Evolutionary conservation across 1,140 invertebrate species (phyloP), one percentile per base, ranked within the genome.

Genomic region (Cyclargus thomasi): DNA sequence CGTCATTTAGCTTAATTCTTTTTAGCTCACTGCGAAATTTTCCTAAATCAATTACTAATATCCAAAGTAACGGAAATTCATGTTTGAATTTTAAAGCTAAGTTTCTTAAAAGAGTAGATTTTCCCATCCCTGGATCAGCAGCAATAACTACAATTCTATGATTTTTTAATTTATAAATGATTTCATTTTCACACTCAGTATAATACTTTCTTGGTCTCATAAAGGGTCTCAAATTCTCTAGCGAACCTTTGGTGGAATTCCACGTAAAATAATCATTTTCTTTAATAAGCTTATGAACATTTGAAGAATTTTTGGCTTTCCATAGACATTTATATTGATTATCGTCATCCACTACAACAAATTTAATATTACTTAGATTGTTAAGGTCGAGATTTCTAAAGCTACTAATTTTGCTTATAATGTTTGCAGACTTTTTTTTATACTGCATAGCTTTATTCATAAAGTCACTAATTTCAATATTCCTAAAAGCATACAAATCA

Each of bases 91-190:
- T 6, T 6, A 22, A 29, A 11, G 39, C 47, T 22, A 65, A 18
- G 22, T 65, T 53, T 53, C 21, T 22, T 53, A 53, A 17, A 3
- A 65, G 8, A 23, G 39, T 53, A 16, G 64, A 65, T 65, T 65
- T 65, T 23, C 64, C 64, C 64, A 65, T 65, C n/a, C 64, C 64
- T 53, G 64, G 64, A 17, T 53, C 39, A 22, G 64, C 64, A 22
- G 36, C 47, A 16, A 65, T 10, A 29, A 65, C 6, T 6, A 65
- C 22, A 29, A 22, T 53, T 65, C 53, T 65, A 8, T 65, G 20
- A 53, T 23, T 53, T 65, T 65, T 65, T 22, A 20, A 53, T 29
- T 29, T 21, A 5, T 65, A 3, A 2, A 65, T 22, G 20, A 23
- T 22, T 23, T 65, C 39, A 22, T 65, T 39, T 7, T 65, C 6